These are phyloP conservation scores for Paracentrotus lividus DNA, from an alignment of 53 echinoderm and acorn worm species.

Conservation along the genomic window DNA sequence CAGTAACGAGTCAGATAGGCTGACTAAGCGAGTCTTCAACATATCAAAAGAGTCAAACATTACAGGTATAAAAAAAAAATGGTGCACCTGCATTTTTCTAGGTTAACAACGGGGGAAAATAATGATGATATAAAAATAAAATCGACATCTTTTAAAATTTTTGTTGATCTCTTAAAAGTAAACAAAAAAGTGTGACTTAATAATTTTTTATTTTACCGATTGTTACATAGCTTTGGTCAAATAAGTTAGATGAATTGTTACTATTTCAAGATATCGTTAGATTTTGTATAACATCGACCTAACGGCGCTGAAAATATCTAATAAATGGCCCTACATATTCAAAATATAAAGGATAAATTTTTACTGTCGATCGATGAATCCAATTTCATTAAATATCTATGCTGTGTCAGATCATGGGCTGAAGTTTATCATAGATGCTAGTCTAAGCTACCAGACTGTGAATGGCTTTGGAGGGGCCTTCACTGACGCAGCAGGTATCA, in stretches of 20 bases:
- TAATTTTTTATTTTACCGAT: no score
- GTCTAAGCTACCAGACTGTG: conserved; percentile 71
- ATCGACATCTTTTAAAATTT: no score
- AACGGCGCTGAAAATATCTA: background rate
- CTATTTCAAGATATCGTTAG: no score
- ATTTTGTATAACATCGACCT: background rate
- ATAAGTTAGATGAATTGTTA: no score
- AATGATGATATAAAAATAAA: no score
- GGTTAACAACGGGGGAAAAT: no score
- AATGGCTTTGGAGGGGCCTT: conserved; percentile 86
- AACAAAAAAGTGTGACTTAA: no score
- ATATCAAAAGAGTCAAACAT: conserved; percentile 73
- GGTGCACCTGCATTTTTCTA: no score
- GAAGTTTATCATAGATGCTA: conserved; percentile 56
- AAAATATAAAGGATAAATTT: no score
- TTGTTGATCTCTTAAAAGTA: no score
- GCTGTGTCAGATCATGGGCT: conserved; percentile 52
- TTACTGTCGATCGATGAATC: no score
- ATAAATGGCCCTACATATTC: background rate
- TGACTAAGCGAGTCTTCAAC: conserved; percentile 72
- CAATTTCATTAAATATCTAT: background rate
- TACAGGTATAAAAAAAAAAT: conserved; percentile 55
- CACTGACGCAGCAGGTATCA: conserved; percentile 81
- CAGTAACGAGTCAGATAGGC: conserved; percentile 73
- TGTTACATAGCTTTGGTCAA: no score